Evolutionary conservation across 2,888 invertebrate genomes (phyloP).

Genomic region (Meteorus colon): DNA sequence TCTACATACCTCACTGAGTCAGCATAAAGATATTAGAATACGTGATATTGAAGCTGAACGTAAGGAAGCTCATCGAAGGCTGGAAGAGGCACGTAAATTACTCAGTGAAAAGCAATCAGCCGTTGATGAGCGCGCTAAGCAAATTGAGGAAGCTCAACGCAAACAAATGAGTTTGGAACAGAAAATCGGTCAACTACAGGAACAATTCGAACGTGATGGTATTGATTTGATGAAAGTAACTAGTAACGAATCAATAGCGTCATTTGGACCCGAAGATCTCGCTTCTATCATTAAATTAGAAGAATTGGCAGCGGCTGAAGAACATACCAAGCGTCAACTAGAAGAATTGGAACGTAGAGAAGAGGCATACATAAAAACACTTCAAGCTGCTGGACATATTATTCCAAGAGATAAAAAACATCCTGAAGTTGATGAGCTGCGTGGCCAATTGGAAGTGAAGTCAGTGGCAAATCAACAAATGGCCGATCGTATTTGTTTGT

Average conservation of each 20-base stretch:
- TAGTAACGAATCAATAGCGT: slow-evolving; percentile 46
- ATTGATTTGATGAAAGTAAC: slow-evolving; percentile 14
- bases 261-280: slow-evolving; percentile 67
- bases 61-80: slow-evolving; percentile 59
- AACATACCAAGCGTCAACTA: slow-evolving; percentile 78
- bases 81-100: slow-evolving; percentile 59
- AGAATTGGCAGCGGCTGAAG: slow-evolving; percentile 75
- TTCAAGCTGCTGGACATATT: slow-evolving; percentile 79
- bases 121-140: slow-evolving; percentile 53
- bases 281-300: slow-evolving; percentile 74
- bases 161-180: slow-evolving; percentile 17
- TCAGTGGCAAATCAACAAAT: slow-evolving; percentile 76
- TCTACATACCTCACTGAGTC: slow-evolving; percentile 55
- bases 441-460: slow-evolving; percentile 75
- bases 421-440: slow-evolving; percentile 71
- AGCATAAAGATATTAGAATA: slow-evolving; percentile 63
- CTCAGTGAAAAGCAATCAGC: slow-evolving; percentile 55
- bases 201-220: background rate
- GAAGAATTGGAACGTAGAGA: slow-evolving; percentile 80
- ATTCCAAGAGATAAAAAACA: slow-evolving; percentile 7
- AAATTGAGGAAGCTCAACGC: slow-evolving; percentile 57
- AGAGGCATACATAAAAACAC: slow-evolving; percentile 81
- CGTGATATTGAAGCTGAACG: slow-evolving; percentile 63
- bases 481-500: slow-evolving; percentile 73
- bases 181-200: slow-evolving; percentile 21